phyloP scores from a whole-genome alignment of 2,113 vertebrate species.

The Dinomys branickii region DNA sequence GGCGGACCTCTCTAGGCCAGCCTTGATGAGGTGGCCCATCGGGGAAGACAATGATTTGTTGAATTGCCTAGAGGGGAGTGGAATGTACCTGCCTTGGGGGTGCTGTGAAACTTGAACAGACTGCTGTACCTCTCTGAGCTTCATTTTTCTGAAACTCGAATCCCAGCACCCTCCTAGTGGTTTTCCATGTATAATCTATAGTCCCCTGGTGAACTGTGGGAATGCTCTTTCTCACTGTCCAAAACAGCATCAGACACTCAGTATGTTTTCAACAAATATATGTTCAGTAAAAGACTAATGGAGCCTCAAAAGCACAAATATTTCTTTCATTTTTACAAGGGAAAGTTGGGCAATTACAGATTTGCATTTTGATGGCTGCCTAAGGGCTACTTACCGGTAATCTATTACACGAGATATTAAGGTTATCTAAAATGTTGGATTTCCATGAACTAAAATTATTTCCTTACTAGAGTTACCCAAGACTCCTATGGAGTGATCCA shows the following conservation, averaged over 20 bases:
- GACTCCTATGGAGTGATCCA: conserved; percentile 46
- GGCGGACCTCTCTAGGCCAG: background rate
- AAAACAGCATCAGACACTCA: background rate
- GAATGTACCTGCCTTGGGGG: background rate
- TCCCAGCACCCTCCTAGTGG: background rate
- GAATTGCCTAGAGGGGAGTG: background rate
- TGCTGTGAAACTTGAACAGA: background rate
- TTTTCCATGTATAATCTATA: background rate
- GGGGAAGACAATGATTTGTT: background rate
- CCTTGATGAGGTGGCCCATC: background rate
- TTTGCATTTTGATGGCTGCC: conserved; percentile 47
- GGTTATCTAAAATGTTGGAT: conserved; percentile 54
- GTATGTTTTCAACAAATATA: background rate
- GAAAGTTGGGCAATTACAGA: background rate
- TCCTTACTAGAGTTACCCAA: conserved; percentile 43
- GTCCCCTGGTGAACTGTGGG: background rate
- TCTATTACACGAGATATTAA: conserved; percentile 49
- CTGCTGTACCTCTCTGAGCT: background rate
- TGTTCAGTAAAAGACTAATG: background rate
- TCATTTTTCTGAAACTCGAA: conserved; percentile 15
- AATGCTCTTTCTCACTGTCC: background rate
- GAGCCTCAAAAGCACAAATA: background rate
- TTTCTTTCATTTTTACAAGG: background rate
- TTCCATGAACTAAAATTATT: conserved; percentile 57
- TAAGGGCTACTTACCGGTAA: background rate